Percentiles rank a stretch among this genome's conserved stretches.
These are phyloP conservation scores for Saimiri boliviensis DNA, from an alignment of 2,113 vertebrate species.

Conservation along the genomic window DNA sequence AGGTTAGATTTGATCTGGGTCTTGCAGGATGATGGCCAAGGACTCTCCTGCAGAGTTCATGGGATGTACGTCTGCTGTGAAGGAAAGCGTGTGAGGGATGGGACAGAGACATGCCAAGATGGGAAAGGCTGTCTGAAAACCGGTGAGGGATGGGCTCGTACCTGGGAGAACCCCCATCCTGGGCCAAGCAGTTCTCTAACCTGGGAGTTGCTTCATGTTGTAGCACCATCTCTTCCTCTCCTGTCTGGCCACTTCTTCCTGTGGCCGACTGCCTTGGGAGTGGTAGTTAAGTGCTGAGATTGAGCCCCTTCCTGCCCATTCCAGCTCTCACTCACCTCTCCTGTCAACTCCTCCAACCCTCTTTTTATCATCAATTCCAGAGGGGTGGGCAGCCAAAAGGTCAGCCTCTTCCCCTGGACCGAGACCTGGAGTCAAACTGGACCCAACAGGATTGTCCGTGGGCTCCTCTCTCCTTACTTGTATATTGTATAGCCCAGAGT, in stretches of 20 bases:
- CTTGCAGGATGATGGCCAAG: background rate
- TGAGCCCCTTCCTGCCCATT: background rate
- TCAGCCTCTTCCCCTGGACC: background rate
- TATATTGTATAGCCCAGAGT: background rate
- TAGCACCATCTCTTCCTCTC: background rate
- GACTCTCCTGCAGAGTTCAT: background rate
- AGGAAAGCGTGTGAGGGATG: background rate
- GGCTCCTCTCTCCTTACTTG: background rate
- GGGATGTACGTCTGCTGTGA: background rate
- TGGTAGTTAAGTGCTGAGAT: background rate
- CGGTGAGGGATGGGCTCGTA: background rate
- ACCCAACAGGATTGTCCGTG: background rate
- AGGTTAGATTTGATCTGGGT: background rate
- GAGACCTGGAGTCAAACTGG: background rate
- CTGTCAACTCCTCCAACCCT: background rate
- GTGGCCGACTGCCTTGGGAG: background rate
- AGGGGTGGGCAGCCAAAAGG: background rate
- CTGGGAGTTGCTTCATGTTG: background rate
- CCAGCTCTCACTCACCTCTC: background rate
- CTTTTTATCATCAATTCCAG: slow-evolving; percentile 36
- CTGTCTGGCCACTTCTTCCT: background rate
- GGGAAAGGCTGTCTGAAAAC: background rate
- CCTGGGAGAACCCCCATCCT: background rate
- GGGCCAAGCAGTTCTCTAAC: background rate
- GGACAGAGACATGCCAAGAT: background rate